phyloP scores from a whole-genome alignment of 1,140 invertebrate species.

The Leptestheria dahalacensis region DNA sequence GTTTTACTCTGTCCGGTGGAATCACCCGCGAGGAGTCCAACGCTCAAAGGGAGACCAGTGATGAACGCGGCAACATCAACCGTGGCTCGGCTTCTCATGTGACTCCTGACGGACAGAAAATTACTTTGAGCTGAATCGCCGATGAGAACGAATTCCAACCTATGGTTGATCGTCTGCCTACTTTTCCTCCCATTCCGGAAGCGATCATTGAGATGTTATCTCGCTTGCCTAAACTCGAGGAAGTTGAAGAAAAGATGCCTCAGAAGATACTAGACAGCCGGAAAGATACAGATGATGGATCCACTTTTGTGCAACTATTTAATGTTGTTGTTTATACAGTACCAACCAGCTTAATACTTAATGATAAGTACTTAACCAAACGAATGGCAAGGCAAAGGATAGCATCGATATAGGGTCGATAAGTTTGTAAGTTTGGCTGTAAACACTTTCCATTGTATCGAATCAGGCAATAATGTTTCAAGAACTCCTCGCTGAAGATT shows the following conservation, averaged over 20 bases:
- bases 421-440: too few species aligned
- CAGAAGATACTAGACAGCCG: background rate
- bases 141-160: conserved; percentile 24
- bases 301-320: too few species aligned
- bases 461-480: too few species aligned
- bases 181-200: conserved; percentile 14
- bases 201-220: background rate
- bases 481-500: too few species aligned
- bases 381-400: too few species aligned
- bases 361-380: too few species aligned
- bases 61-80: conserved; percentile 27
- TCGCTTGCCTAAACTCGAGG: background rate
- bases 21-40: conserved; percentile 12
- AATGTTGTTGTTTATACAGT: too few species aligned
- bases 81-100: conserved; percentile 25
- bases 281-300: too few species aligned
- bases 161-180: conserved; percentile 22
- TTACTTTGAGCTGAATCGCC: conserved; percentile 20
- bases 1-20: conserved; percentile 28
- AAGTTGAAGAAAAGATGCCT: background rate
- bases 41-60: conserved; percentile 33
- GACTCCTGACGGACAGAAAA: conserved; percentile 19
- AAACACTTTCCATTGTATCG: too few species aligned
- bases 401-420: too few species aligned
- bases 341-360: too few species aligned